Evolutionary conservation across 2,888 invertebrate species (phyloP).

Genomic region (Belgica antarctica): DNA sequence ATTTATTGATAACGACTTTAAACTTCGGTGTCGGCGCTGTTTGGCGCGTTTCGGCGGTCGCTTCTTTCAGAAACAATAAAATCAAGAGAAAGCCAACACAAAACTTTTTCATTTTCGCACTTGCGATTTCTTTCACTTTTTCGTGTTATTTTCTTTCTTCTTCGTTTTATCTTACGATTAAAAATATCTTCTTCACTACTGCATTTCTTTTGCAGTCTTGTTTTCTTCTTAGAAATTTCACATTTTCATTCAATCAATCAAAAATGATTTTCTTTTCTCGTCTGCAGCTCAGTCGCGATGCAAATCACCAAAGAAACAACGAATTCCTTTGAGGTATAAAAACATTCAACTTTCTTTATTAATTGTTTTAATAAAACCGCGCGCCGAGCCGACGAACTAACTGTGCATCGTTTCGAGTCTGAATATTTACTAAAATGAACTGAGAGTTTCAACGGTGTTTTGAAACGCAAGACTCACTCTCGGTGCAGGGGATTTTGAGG

Average conservation of each 20-base stretch:
- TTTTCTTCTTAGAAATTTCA: slow-evolving; percentile 16
- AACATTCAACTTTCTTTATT: slow-evolving; percentile 31
- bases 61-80: slow-evolving; percentile 24
- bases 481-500: no score
- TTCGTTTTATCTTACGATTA: slow-evolving; percentile 32
- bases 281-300: no score
- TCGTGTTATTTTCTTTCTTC: no score
- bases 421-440: neutral
- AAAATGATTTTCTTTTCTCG: neutral
- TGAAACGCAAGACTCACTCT: no score
- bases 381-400: no score
- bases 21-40: slow-evolving; percentile 46
- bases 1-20: slow-evolving; percentile 57
- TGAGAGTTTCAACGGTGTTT: no score
- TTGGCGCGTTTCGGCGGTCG: slow-evolving; percentile 33
- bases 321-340: slow-evolving; percentile 12
- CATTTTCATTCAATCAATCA: slow-evolving; percentile 34
- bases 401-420: neutral
- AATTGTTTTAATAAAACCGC: slow-evolving; percentile 5
- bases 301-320: neutral
- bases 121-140: no score
- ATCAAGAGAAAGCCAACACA: neutral
- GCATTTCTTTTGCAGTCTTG: neutral
- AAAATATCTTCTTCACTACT: slow-evolving; percentile 35
- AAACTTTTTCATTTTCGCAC: slow-evolving; percentile 25